A percentile compares a stretch with the other conserved stretches of the same genome.
Conservation (phyloP, 2,888 invertebrate genomes). For the Taphrorychus bicolor region DNA sequence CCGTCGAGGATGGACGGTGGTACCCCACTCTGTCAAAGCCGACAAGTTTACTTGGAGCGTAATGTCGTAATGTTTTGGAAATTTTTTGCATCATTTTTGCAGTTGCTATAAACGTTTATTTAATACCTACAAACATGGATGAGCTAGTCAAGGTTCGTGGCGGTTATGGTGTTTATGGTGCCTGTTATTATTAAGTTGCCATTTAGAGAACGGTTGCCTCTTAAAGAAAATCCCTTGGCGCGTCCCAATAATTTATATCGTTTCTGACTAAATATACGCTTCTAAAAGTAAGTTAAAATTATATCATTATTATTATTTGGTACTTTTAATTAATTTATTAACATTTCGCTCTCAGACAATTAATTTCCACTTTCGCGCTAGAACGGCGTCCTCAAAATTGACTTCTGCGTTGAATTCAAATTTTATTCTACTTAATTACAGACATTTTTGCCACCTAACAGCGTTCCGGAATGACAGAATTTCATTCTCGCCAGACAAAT, state of each 20-base stretch:
- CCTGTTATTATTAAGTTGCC: not conserved
- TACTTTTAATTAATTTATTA: not conserved
- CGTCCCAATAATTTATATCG: too few species aligned
- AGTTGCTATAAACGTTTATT: not conserved
- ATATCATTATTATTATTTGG: not conserved
- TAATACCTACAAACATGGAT: not conserved
- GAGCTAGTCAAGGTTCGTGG: not conserved
- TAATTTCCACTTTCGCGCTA: not conserved
- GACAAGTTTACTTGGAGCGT: not conserved
- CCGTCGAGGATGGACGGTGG: constrained; percentile 8
- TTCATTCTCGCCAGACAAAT: not conserved
- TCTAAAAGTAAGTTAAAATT: not conserved
- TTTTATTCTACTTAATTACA: not conserved
- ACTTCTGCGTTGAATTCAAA: not conserved
- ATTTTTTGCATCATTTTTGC: constrained; percentile 3
- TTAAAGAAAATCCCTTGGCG: not conserved
- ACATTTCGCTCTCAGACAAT: not conserved
- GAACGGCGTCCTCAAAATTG: not conserved
- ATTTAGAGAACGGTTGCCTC: not conserved
- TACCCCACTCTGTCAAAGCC: constrained; percentile 1
- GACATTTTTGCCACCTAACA: not conserved
- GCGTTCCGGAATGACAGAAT: not conserved
- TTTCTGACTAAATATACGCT: too few species aligned
- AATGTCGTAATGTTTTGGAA: constrained; percentile 15
- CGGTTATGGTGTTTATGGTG: not conserved